Evolutionary conservation across 2,113 vertebrate species (phyloP).

Genomic region (Sterna hirundo): DNA sequence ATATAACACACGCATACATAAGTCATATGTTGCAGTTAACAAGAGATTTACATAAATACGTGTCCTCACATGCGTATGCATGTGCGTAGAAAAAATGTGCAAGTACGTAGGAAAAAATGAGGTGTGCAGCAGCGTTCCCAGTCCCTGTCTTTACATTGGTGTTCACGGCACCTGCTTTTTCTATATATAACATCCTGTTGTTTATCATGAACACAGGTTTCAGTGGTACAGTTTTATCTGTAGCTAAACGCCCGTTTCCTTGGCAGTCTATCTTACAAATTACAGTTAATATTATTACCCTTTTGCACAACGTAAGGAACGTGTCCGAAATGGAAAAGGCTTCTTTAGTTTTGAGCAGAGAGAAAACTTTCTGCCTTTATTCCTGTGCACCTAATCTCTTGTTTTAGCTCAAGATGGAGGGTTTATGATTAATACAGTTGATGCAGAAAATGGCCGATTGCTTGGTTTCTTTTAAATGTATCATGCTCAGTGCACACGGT

Average conservation of each 20-base stretch:
- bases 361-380: conserved; percentile 22
- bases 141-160: not conserved
- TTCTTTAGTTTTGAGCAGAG: not conserved
- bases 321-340: not conserved
- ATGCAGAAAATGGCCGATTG: conserved; percentile 75
- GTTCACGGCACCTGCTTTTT: not conserved
- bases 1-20: no score
- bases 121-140: not conserved
- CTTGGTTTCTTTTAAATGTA: conserved; percentile 68
- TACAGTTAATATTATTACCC: not conserved
- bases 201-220: not conserved
- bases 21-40: not conserved
- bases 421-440: conserved; percentile 68
- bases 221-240: not conserved
- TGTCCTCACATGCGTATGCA: rapidly evolving
- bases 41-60: not conserved
- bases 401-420: conserved; percentile 74
- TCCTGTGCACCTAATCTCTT: conserved; percentile 29
- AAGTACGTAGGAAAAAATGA: not conserved
- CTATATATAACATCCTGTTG: not conserved
- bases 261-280: not conserved
- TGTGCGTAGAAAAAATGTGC: not conserved
- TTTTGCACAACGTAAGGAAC: not conserved
- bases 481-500: conserved; percentile 65
- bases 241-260: not conserved